Evolutionary conservation across 2,888 invertebrate species (phyloP), one percentile per base, ranked within the genome.

Genomic region (Cerceris ruficornis): DNA sequence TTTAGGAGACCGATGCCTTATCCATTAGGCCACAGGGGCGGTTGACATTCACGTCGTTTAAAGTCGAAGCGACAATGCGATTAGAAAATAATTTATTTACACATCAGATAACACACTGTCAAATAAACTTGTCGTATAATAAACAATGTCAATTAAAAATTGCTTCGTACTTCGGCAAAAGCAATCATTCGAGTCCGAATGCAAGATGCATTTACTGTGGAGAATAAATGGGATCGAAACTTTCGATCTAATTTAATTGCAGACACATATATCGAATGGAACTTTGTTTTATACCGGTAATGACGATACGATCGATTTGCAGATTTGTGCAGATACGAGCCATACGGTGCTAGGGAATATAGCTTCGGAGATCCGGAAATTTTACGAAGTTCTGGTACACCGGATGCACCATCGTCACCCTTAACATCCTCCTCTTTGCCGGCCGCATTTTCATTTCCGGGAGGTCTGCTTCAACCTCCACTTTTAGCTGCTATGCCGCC

Each of bases 1-100:
- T 95, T 95, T 96, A 96, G 95, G 95, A 95, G 95, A 95, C 95
- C 95, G 95, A 95, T 95, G 95, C 95, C 95, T 95, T 95, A 95
- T 95, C 95, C 95, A 95, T 95, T 95, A 95, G 95, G 95, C 95
- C 95, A 95, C 95, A 95, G 95, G 95, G 96, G 96, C 96, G 80
- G 71, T 85, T 84, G 79, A 0, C n/a, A 50, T 2, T 49, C 0
- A 7, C 7, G 2, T 0, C 50, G 0, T 11, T 71, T 59, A 80
- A 73, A 14, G 9, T n/a, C 0, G 9, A 72, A 72, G 7, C 17
- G 4, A 46, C 8, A 0, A 0, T 46, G 0, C 15, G 0, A 7
- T 4, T 7, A 0, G 4, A 0, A 14, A 61, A 69, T 43, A 57
- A 42, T 57, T 14, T 50, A 6, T 1, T 0, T 13, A 13, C 2